Conservation (phyloP, 2,113 vertebrate species). For the Telmatochromis sp. region DNA sequence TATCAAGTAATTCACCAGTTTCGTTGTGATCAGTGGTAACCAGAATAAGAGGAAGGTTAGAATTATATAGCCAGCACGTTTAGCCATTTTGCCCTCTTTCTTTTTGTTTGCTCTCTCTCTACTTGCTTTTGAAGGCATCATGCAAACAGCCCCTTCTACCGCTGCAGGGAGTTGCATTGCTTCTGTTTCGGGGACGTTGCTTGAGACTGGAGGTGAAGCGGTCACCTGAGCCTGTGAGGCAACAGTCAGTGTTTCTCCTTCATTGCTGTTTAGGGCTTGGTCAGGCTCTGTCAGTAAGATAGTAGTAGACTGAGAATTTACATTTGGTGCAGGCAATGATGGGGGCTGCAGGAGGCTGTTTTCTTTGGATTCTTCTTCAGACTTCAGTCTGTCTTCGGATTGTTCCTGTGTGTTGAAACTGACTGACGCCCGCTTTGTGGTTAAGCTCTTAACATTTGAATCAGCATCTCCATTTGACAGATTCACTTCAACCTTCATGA, state of each 20-base stretch:
- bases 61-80: conserved; percentile 72
- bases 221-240: not conserved
- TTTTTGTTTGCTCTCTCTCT: conserved; percentile 56
- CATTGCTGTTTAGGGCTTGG: not conserved
- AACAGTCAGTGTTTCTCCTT: not conserved
- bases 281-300: not conserved
- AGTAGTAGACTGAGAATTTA: not conserved
- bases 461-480: not conserved
- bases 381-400: not conserved
- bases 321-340: not conserved
- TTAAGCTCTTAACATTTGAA: not conserved
- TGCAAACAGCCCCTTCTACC: conserved; percentile 64
- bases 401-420: not conserved
- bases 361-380: not conserved
- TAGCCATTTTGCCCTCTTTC: conserved; percentile 71
- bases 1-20: conserved; percentile 47
- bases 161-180: not conserved
- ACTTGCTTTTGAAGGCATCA: conserved; percentile 65
- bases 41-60: conserved; percentile 71
- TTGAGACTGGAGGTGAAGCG: not conserved
- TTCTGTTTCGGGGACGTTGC: not conserved
- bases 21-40: conserved; percentile 62
- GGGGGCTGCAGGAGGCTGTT: not conserved
- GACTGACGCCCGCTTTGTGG: not conserved
- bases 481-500: not conserved